Evolutionary conservation across 1,140 invertebrate genomes (phyloP).

Genomic region (Pomacea maculata): DNA sequence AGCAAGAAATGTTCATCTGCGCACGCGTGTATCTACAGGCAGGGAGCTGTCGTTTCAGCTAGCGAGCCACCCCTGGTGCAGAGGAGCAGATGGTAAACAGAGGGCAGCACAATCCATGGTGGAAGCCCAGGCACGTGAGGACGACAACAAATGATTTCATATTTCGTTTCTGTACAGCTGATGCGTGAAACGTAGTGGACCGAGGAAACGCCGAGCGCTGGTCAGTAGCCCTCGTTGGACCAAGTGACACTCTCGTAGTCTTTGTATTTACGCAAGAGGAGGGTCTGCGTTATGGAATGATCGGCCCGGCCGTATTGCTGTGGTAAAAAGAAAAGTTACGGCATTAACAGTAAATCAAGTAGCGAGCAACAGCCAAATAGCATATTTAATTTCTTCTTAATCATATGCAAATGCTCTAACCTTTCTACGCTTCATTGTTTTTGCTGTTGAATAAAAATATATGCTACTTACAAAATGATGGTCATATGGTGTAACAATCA

Average conservation of each 20-base stretch:
- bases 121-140: background rate
- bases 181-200: slow-evolving; percentile 1
- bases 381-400: background rate
- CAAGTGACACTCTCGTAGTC: slow-evolving; percentile 78
- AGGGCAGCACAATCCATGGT: background rate
- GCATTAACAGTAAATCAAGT: too few relatives aligned
- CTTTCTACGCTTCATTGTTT: background rate
- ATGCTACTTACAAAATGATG: too few relatives aligned
- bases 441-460: too few relatives aligned
- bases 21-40: too few relatives aligned
- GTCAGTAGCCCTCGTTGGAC: slow-evolving; percentile 83
- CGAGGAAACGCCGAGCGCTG: background rate
- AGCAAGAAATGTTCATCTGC: too few relatives aligned
- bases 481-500: too few relatives aligned
- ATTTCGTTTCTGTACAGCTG: background rate
- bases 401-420: background rate
- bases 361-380: background rate
- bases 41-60: too few relatives aligned
- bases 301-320: slow-evolving; percentile 87
- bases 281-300: slow-evolving; percentile 77
- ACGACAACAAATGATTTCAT: slow-evolving; percentile 1
- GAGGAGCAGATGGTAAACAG: too few relatives aligned
- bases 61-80: too few relatives aligned
- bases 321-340: background rate
- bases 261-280: slow-evolving; percentile 79